Percentiles rank a stretch among this genome's conserved stretches.
These are phyloP conservation scores for Cirrhinus molitorella DNA, from an alignment of 2,797 vertebrate genomes.

Conservation along the genomic window DNA sequence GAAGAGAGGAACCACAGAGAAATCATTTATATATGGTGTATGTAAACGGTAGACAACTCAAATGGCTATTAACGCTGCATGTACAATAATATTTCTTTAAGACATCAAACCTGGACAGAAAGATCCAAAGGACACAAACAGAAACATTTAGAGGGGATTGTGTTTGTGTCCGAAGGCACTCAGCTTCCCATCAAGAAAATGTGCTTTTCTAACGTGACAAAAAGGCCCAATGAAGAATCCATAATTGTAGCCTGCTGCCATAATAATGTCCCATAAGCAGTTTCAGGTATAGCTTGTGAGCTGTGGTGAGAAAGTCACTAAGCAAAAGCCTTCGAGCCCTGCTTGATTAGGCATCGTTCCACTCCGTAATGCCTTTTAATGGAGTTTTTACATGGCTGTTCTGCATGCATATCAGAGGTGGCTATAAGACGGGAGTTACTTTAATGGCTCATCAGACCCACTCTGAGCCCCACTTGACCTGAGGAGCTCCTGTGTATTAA, in stretches of 20 bases:
- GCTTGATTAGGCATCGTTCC: conserved; percentile 74
- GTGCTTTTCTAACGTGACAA: conserved; percentile 29
- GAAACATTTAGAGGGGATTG: conserved; percentile 11
- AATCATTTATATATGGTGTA: not conserved
- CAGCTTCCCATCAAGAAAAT: conserved; percentile 27
- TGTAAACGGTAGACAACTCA: not conserved
- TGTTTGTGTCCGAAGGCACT: conserved; percentile 12
- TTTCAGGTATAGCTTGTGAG: conserved; percentile 45
- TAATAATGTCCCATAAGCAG: conserved; percentile 39
- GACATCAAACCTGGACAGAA: not conserved
- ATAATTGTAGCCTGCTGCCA: conserved; percentile 40
- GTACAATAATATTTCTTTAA: not conserved
- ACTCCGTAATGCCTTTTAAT: conserved; percentile 80
- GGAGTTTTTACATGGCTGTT: conserved; percentile 79
- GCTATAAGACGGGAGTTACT: conserved; percentile 69
- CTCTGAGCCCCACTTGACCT: conserved; percentile 78
- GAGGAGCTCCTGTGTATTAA: conserved; percentile 77
- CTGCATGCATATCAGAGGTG: conserved; percentile 73
- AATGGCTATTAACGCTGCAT: not conserved
- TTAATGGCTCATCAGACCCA: conserved; percentile 82
- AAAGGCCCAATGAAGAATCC: conserved; percentile 25
- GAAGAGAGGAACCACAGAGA: not conserved
- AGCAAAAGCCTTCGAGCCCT: conserved; percentile 72
- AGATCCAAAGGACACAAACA: not conserved
- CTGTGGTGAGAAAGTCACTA: conserved; percentile 34